Conservation (phyloP, 2,113 vertebrate species). For the Rutilus rutilus region DNA sequence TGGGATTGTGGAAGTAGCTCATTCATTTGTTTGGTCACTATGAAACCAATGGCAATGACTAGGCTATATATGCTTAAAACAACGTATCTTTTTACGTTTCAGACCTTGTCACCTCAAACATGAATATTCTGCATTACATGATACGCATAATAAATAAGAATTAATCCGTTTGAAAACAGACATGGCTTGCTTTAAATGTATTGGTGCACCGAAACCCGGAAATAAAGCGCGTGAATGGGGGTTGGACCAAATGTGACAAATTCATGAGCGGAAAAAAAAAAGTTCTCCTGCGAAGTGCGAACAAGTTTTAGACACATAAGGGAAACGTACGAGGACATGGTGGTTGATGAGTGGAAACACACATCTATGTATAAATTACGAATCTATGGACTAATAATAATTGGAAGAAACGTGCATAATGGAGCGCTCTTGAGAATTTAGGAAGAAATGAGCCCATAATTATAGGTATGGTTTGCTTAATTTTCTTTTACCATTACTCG, state of each 20-base stretch:
- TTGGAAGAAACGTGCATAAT: not conserved
- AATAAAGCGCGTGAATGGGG: constrained; percentile 52
- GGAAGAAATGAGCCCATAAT: not conserved
- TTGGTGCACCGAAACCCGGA: constrained; percentile 66
- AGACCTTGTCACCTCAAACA: not conserved
- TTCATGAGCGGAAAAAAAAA: constrained; percentile 34
- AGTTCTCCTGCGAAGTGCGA: not conserved
- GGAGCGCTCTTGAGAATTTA: not conserved
- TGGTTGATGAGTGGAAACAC: not conserved
- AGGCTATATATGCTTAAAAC: not conserved
- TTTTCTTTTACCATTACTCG: not conserved
- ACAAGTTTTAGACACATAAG: constrained; percentile 24
- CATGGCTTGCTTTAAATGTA: not conserved
- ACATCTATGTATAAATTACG: not conserved
- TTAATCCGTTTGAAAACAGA: not conserved
- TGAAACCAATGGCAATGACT: no score
- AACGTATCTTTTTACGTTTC: not conserved
- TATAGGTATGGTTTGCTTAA: not conserved
- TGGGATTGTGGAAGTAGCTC: not conserved
- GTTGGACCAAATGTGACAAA: constrained; percentile 39
- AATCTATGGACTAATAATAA: not conserved
- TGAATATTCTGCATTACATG: not conserved
- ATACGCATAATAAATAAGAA: not conserved
- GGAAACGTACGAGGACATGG: not conserved
- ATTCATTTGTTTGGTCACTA: not conserved